Evolutionary conservation across 2,888 invertebrate genomes (phyloP).

Genomic region (Caenorhabditis sinica): DNA sequence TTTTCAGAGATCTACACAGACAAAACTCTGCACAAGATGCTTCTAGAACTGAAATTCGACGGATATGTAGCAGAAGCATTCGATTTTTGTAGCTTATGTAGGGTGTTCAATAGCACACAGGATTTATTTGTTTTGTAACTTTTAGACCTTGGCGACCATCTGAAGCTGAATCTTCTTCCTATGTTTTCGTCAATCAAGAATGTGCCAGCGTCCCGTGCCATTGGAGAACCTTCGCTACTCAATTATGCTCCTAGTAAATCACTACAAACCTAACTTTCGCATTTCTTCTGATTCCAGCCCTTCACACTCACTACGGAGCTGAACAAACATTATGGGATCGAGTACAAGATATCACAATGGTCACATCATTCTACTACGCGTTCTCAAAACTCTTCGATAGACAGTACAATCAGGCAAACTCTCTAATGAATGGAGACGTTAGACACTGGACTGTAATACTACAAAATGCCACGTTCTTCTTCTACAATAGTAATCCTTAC

Average conservation of each 20-base stretch:
- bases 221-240: slow-evolving; percentile 34
- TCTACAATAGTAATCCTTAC: slow-evolving; percentile 47
- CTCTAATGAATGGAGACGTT: slow-evolving; percentile 35
- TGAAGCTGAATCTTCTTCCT: slow-evolving; percentile 32
- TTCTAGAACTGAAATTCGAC: slow-evolving; percentile 26
- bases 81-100: slow-evolving; percentile 43
- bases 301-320: slow-evolving; percentile 16
- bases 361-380: slow-evolving; percentile 42
- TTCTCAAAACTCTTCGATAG: slow-evolving; percentile 28
- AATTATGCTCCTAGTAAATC: slow-evolving; percentile 24
- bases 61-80: slow-evolving; percentile 34
- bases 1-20: slow-evolving; percentile 26
- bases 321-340: slow-evolving; percentile 26
- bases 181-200: slow-evolving; percentile 43
- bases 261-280: too few species aligned
- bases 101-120: not conserved
- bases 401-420: slow-evolving; percentile 27
- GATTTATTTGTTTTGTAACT: not conserved
- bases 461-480: slow-evolving; percentile 38
- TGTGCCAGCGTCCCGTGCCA: slow-evolving; percentile 22
- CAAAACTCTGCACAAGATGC: slow-evolving; percentile 21
- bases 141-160: slow-evolving; percentile 45
- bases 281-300: slow-evolving; percentile 4
- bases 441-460: slow-evolving; percentile 37
- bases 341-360: slow-evolving; percentile 22